phyloP scores from a whole-genome alignment of 2,888 invertebrate species.

The Sarcophaga caerulescens region DNA sequence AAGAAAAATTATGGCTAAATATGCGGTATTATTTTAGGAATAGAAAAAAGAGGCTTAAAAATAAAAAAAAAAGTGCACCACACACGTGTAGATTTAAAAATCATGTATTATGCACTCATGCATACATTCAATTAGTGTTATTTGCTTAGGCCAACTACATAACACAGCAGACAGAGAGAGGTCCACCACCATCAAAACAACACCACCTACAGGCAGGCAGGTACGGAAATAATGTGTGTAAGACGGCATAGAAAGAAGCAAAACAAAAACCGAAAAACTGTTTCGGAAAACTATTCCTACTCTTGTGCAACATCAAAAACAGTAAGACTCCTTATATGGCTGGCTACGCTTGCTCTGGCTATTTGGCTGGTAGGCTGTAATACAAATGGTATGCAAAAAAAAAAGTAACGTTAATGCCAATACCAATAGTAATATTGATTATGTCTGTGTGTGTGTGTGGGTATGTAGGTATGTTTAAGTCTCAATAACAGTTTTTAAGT shows the following conservation, averaged over 20 bases:
- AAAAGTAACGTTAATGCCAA: neutral
- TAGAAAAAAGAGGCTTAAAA: constrained; percentile 2
- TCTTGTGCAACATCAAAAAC: constrained; percentile 37
- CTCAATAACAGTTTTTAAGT: constrained; percentile 67
- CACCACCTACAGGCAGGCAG: constrained; percentile 64
- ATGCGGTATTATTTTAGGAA: constrained; percentile 28
- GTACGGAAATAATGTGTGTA: constrained; percentile 34
- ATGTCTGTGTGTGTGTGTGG: neutral
- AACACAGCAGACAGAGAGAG: neutral
- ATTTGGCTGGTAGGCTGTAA: neutral
- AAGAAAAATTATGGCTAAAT: constrained; percentile 50
- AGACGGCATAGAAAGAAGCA: neutral
- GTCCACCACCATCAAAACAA: constrained; percentile 8
- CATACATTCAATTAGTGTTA: constrained; percentile 67
- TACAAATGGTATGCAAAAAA: neutral
- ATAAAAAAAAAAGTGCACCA: constrained; percentile 36
- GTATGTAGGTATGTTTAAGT: constrained; percentile 45
- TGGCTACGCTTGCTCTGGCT: neutral
- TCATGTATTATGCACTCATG: constrained; percentile 64
- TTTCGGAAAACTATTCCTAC: constrained; percentile 20
- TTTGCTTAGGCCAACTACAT: constrained; percentile 56
- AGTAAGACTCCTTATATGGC: constrained; percentile 54
- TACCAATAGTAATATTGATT: neutral
- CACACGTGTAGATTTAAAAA: constrained; percentile 65
- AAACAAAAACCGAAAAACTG: constrained; percentile 11